Evolutionary conservation across 2,113 vertebrate species (phyloP).

Genomic region (Myotis yumanensis): DNA sequence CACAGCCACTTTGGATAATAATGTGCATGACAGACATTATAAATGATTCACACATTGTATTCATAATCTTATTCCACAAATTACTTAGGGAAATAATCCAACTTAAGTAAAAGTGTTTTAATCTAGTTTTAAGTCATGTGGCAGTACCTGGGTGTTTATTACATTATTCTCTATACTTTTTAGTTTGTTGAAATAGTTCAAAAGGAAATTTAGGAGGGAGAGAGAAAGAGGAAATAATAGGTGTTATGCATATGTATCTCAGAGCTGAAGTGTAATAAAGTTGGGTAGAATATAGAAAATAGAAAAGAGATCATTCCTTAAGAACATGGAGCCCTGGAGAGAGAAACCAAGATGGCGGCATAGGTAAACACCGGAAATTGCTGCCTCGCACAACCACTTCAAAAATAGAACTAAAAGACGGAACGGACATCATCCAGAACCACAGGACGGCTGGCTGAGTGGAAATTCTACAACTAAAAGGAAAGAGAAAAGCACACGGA

Average conservation of each 20-base stretch:
- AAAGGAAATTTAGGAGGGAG: conserved; percentile 29
- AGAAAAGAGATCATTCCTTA: neutral
- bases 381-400: too few species aligned
- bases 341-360: too few species aligned
- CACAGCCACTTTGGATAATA: neutral
- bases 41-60: neutral
- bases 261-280: neutral
- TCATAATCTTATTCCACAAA: neutral
- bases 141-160: neutral
- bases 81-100: conserved; percentile 1
- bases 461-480: too few species aligned
- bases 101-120: neutral
- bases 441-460: too few species aligned
- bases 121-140: neutral
- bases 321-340: neutral
- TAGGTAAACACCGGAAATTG: too few species aligned
- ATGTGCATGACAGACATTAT: neutral
- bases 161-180: conserved; percentile 13
- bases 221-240: neutral
- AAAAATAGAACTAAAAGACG: too few species aligned
- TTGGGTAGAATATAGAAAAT: neutral
- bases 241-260: neutral
- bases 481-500: too few species aligned
- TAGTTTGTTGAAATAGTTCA: conserved; percentile 26
- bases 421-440: too few species aligned